Percentiles rank a stretch among this genome's conserved stretches.
Evolutionary conservation across 2,888 invertebrate species (phyloP).

Genomic region (Gasteruption jaculator): DNA sequence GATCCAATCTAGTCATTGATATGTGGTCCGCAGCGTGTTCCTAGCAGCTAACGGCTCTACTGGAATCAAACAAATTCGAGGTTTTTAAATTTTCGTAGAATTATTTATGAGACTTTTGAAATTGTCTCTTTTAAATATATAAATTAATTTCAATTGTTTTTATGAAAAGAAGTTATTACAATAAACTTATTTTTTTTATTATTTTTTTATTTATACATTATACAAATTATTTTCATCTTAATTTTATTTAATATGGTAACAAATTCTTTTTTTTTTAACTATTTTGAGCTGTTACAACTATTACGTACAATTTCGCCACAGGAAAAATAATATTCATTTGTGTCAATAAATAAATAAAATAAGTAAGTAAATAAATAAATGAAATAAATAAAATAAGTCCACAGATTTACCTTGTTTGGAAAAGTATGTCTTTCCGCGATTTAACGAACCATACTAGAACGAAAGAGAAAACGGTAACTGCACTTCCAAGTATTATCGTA

Average conservation of each 20-base stretch:
- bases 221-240: background rate
- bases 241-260: no score
- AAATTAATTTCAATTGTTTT: conserved; percentile 1
- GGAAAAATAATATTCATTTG: no score
- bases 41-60: conserved; percentile 40
- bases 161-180: background rate
- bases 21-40: conserved; percentile 45
- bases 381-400: background rate
- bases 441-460: conserved; percentile 56
- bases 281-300: background rate
- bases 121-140: conserved; percentile 13
- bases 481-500: conserved; percentile 56
- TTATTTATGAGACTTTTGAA: conserved; percentile 4
- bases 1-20: conserved; percentile 40
- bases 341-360: no score
- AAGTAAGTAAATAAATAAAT: background rate
- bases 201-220: conserved; percentile 2
- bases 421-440: conserved; percentile 53
- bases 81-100: conserved; percentile 7
- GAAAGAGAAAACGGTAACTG: conserved; percentile 54
- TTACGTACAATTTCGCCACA: background rate
- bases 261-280: no score
- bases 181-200: background rate
- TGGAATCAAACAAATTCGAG: conserved; percentile 21
- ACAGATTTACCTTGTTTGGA: conserved; percentile 40